Conservation (phyloP, 2,888 invertebrate species). For the Anodontia alba region DNA sequence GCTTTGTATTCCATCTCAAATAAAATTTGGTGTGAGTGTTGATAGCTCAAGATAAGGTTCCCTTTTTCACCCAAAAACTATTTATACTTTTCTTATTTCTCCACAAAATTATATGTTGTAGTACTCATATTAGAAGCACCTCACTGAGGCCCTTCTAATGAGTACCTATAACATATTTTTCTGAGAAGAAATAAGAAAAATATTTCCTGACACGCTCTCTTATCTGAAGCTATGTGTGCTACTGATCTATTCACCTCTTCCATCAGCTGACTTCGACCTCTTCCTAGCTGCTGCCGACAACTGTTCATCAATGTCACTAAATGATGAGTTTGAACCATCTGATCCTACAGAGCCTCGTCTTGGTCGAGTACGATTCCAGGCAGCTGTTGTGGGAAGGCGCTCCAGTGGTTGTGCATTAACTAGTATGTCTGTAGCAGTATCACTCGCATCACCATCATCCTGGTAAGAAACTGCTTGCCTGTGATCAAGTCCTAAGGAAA, state of each 20-base stretch:
- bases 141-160: no score
- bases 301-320: conserved; percentile 72
- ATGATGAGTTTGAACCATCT: conserved; percentile 67
- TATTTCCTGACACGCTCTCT: no score
- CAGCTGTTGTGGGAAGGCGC: conserved; percentile 44
- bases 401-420: conserved; percentile 66
- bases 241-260: conserved; percentile 63
- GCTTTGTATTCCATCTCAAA: no score
- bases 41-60: no score
- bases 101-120: no score
- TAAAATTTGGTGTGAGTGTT: no score
- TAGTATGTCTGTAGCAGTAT: conserved; percentile 78
- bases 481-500: background rate
- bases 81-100: no score
- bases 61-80: no score
- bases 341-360: conserved; percentile 71
- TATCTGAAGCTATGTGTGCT: no score
- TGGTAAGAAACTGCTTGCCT: conserved; percentile 29
- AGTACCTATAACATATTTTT: no score
- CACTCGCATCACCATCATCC: conserved; percentile 75
- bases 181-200: no score
- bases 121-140: no score
- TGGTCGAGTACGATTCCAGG: conserved; percentile 39
- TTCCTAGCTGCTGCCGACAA: conserved; percentile 56
- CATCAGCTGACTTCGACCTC: conserved; percentile 76